phyloP scores from a whole-genome alignment of 2,113 vertebrate genomes.

The Pandion haliaetus region DNA sequence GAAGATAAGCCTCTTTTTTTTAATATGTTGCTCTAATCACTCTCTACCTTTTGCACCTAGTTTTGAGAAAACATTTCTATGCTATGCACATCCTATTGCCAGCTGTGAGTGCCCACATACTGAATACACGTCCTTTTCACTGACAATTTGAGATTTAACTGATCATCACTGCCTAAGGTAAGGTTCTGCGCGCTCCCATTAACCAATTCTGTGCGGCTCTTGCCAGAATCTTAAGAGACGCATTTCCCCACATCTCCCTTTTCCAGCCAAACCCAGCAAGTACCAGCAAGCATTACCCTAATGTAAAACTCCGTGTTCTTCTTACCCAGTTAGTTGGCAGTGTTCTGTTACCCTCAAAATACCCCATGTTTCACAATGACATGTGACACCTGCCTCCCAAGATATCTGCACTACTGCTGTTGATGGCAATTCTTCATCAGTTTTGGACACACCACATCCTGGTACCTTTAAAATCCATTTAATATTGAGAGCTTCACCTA shows the following conservation, averaged over 20 bases:
- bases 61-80: neutral
- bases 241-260: neutral
- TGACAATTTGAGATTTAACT: neutral
- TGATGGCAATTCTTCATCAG: neutral
- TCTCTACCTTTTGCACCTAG: neutral
- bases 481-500: neutral
- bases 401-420: neutral
- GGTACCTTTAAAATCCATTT: neutral
- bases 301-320: neutral
- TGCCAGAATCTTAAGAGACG: neutral
- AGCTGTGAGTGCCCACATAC: neutral
- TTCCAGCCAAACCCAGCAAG: neutral
- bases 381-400: neutral
- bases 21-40: accelerated
- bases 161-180: neutral
- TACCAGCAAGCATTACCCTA: neutral
- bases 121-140: neutral
- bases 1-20: neutral
- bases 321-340: neutral
- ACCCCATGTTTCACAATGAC: neutral
- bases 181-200: neutral
- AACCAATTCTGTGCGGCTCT: neutral
- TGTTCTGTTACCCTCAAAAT: neutral
- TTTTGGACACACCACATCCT: neutral
- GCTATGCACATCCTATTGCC: neutral